Percentiles rank a stretch among this genome's conserved stretches.
Conservation (phyloP, 1,140 invertebrate genomes). For the Philaenus spumarius region DNA sequence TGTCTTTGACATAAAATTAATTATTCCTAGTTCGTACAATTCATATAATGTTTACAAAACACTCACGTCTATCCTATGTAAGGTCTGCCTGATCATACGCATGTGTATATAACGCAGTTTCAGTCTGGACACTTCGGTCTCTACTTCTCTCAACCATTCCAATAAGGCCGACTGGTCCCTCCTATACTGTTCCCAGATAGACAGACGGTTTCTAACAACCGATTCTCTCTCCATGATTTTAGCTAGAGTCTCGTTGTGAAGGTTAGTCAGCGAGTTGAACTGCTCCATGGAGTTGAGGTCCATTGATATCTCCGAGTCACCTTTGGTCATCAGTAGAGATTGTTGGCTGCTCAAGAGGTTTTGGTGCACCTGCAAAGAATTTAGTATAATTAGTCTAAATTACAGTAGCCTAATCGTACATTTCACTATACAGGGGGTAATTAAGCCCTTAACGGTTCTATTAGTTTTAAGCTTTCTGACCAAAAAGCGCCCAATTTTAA, state of each 20-base stretch:
- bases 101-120: constrained; percentile 74
- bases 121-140: constrained; percentile 66
- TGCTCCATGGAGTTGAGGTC: constrained; percentile 55
- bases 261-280: constrained; percentile 69
- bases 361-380: constrained; percentile 51
- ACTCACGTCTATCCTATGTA: constrained; percentile 50
- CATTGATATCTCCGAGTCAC: constrained; percentile 10
- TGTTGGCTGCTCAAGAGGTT: constrained; percentile 43
- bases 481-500: no score
- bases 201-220: constrained; percentile 57
- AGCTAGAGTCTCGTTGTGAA: constrained; percentile 78
- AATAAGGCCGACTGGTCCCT: constrained; percentile 61
- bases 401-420: no score
- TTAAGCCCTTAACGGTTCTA: no score
- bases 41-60: no score
- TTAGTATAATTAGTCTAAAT: no score
- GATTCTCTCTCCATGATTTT: constrained; percentile 72
- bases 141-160: constrained; percentile 71
- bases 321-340: constrained; percentile 12
- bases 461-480: no score
- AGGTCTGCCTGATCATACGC: constrained; percentile 60
- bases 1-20: no score
- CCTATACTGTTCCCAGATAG: constrained; percentile 76
- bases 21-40: no score
- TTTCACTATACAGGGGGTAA: no score